Base-by-base conservation (phyloP, 2,113 vertebrate species). In the Halcyon senegalensis region DNA sequence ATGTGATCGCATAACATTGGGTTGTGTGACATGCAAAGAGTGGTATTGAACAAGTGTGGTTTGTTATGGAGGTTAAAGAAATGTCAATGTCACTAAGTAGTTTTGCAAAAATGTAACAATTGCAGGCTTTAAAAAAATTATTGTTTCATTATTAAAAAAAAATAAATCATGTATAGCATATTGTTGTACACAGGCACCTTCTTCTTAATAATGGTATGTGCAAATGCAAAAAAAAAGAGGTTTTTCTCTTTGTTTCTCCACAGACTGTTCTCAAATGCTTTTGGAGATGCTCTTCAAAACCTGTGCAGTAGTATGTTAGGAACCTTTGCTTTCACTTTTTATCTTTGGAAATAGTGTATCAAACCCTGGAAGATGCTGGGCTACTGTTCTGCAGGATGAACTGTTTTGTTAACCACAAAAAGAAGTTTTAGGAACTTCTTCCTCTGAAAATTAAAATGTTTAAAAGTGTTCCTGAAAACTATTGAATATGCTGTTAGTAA, bases 11-110 rank as follows among this genome's bases (percentile, higher is more conserved):
- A 75, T 97, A 97, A 96, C 93, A 93, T 84, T 89, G 81, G n/a
- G 81, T 70, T 94, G 39, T 58, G n/a, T 96, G 95, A 96, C 95
- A 90, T 59, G 90, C 63, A 68, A 70, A 79, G 86, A 76, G 75
- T 87, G 76, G 39, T 93, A 84, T 89, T 95, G 92, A 96, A 53
- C 89, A 87, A 96, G 87, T 92, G 67, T 93, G 89, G 88, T 67
- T 96, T 94, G 43, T 95, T 92, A 69, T 62, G 77, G 89, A 97
- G 97, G 96, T 97, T 97, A 97, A 93, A 93, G 90, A 95, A 97
- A 97, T 95, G 96, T 97, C 97, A 96, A 4, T 67, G 63, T 78
- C 84, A 84, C 73, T 91, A 93, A 91, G 81, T 48, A 79, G 81
- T 43, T 66, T 70, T 93, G 84, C 73, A 95, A 94, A 97, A 97